Evolutionary conservation across 1,140 invertebrate genomes (phyloP).

Genomic region (Adoxophyes honmai): DNA sequence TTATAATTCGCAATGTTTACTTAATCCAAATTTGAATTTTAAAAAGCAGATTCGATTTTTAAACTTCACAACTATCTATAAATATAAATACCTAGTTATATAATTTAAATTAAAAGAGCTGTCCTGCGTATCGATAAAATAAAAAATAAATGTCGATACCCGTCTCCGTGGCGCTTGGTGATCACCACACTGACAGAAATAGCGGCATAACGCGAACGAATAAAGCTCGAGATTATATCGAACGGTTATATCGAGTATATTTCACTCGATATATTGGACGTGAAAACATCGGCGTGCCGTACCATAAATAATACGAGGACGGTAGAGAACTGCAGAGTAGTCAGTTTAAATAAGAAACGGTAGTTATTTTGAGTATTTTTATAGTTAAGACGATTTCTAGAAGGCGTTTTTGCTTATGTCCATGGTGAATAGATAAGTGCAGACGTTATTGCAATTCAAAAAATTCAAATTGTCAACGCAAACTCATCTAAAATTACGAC

Average conservation of each 20-base stretch:
- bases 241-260: constrained; percentile 12
- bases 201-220: neutral
- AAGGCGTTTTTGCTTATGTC: too few species aligned
- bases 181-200: constrained; percentile 10
- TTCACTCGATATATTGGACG: constrained; percentile 4
- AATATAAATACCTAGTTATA: too few species aligned
- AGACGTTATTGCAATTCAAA: too few species aligned
- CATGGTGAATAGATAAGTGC: too few species aligned
- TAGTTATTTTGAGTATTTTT: neutral
- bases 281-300: constrained; percentile 7
- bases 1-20: too few species aligned
- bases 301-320: constrained; percentile 1
- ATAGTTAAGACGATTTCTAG: neutral
- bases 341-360: neutral
- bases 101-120: neutral
- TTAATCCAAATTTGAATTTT: too few species aligned
- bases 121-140: neutral
- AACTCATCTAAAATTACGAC: too few species aligned
- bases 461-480: too few species aligned
- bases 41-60: too few species aligned
- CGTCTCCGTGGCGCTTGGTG: neutral
- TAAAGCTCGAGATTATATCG: neutral
- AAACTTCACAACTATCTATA: too few species aligned
- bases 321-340: neutral
- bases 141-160: constrained; percentile 9